These are phyloP conservation scores for Eupithecia exiguata DNA, from an alignment of 2,888 invertebrate species.

Conservation along the genomic window DNA sequence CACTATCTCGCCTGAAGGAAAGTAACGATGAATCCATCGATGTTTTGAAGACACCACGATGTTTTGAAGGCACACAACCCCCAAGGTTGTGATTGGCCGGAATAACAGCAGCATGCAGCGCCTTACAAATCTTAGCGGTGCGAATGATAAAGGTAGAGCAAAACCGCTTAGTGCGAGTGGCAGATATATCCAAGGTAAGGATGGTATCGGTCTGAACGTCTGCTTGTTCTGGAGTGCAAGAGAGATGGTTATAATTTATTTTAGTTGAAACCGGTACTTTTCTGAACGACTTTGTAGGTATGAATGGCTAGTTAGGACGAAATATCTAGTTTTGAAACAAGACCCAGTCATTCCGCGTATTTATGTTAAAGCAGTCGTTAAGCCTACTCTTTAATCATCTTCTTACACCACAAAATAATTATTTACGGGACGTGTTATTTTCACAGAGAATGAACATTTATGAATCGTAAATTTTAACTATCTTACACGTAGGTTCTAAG, in stretches of 20 bases:
- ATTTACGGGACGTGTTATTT: constrained; percentile 45
- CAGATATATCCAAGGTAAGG: neutral
- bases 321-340: constrained; percentile 2
- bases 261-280: neutral
- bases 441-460: constrained; percentile 45
- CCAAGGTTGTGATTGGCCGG: too few species aligned
- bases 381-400: constrained; percentile 34
- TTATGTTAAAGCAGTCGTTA: constrained; percentile 19
- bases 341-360: constrained; percentile 5
- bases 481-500: constrained; percentile 46
- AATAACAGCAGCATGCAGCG: neutral
- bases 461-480: constrained; percentile 47
- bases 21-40: too few species aligned
- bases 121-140: neutral
- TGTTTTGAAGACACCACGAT: too few species aligned
- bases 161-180: neutral
- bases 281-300: neutral
- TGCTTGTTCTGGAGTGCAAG: neutral
- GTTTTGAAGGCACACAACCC: too few species aligned
- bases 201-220: neutral
- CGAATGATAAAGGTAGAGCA: neutral
- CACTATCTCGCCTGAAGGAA: neutral
- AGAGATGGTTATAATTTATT: neutral
- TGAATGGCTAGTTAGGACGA: neutral
- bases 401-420: constrained; percentile 39